Evolutionary conservation across 2,888 invertebrate genomes (phyloP), one percentile per base, ranked within the genome.

Genomic region (Latrodectus hesperus): DNA sequence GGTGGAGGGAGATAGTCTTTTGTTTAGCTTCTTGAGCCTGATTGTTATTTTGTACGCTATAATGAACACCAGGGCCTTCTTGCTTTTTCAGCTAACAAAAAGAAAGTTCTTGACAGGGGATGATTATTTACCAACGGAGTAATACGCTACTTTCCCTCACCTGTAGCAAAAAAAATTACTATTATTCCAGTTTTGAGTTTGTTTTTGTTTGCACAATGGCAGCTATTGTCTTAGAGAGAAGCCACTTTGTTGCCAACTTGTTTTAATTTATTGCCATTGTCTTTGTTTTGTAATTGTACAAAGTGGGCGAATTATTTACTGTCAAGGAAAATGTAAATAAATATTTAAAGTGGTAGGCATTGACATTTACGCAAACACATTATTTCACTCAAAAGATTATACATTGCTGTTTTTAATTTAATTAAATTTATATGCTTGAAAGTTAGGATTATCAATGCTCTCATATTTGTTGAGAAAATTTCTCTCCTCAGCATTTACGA

Each of bases 1-100:
- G 79, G 74, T 74, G 78, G 51, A 83, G 65, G 67, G 70, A 70
- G 67, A 78, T 78, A 68, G 75, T 64, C 70, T 53, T 53, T 75
- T 78, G 70, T 78, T 83, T 83, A 22, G 22, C 22, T 22, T 22
- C 22, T 22, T 55, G 52, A n/a, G 22, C 11, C 26, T 11, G 68
- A 76, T 75, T 51, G 68, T 83, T 77, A 26, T 64, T 76, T 76
- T 73, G 72, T 73, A n/a, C 49, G 17, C 6, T 49, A 55, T 79
- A 84, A 84, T 79, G 84, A 84, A 70, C 67, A 73, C 79, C 49
- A 52, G 16, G 55, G 67, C 22, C 17, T 52, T 22, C 22, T 22
- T 22, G 22, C 22, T 22, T 22, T 22, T 22, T 1, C 22, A 22
- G 22, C 51, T 68, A 79, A 84, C 74, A 84, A 74, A 22, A 79